Evolutionary conservation across 2,888 invertebrate genomes (phyloP), one percentile per base, ranked within the genome.

Genomic region (Arrhopalites spinosus): DNA sequence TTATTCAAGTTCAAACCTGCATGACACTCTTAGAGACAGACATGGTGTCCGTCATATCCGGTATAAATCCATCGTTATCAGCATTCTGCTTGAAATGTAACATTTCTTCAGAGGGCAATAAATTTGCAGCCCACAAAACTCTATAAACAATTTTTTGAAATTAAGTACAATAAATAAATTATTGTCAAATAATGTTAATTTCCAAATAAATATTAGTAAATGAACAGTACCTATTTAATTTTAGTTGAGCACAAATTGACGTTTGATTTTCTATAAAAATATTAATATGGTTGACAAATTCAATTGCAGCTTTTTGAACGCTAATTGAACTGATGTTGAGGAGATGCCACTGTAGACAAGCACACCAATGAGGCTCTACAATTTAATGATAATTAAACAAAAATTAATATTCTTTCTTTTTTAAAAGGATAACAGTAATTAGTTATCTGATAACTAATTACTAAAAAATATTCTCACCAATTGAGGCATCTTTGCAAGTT

Each of bases 21-120:
- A 36, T 36, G 11, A 7, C 11, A 73, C 91, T 90, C 29, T 87
- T 87, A 0, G 88, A 87, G 0, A 90, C 83, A 23, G 86, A 84
- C 2, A 91, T 89, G 78, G 89, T 86, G 30, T 90, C 90, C 0
- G 89, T 88, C 82, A 97, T 89, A 84, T 93, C 92, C 0, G 94
- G 92, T 0, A 93, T 87, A 82, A 93, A 95, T 0, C 97, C 96
- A 85, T 98, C 96, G 0, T 86, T 85, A 85, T 97, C 97, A 11
- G 67, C 91, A 91, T 50, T 88, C 88, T 69, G 20, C 30, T 75
- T 81, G 82, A 72, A 77, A 20, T 61, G 66, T 15, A 77, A 7
- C 30, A 77, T 17, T 71, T 77, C 77, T 17, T 74, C 66, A 8
- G 74, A 47, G 0, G 78, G 76, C n/a, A 71, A 86, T 71, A 93